Evolutionary conservation across 2,113 vertebrate species (phyloP).

Genomic region (Cichladusa arquata): DNA sequence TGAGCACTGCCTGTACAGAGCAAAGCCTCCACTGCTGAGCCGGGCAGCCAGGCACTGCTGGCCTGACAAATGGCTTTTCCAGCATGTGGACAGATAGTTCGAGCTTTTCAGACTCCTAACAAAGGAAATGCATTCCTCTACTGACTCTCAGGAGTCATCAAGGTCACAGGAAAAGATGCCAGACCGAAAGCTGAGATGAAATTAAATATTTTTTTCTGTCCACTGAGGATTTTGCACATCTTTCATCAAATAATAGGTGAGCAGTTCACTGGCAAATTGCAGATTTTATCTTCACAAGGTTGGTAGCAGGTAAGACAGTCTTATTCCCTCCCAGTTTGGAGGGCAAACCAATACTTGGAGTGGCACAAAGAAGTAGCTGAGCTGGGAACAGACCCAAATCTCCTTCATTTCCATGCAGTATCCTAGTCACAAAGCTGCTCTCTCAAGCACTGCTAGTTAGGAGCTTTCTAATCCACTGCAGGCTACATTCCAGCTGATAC

Average conservation of each 20-base stretch:
- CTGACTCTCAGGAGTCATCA: slow-evolving; percentile 47
- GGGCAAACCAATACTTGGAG: slow-evolving; percentile 3
- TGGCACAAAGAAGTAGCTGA: background rate
- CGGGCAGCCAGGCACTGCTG: background rate
- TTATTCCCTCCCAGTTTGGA: background rate
- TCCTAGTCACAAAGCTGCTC: background rate
- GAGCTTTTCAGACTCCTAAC: slow-evolving; percentile 30
- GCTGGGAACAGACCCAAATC: slow-evolving; percentile 4
- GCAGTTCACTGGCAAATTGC: slow-evolving; percentile 29
- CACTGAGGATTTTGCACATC: background rate
- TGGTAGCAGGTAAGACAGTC: background rate
- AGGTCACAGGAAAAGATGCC: slow-evolving; percentile 58
- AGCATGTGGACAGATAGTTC: background rate
- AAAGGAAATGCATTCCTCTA: slow-evolving; percentile 48
- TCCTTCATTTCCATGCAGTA: background rate
- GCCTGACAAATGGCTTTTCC: slow-evolving; percentile 29
- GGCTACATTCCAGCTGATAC: background rate
- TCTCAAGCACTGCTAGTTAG: background rate
- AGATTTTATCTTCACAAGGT: slow-evolving; percentile 47
- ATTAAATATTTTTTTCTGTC: slow-evolving; percentile 6
- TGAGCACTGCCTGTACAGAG: background rate
- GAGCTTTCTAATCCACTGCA: background rate
- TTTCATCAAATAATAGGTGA: background rate
- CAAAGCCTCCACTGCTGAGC: background rate
- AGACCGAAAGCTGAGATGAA: slow-evolving; percentile 18